phyloP scores from a whole-genome alignment of 2,113 vertebrate genomes.

The Acanthochromis polyacanthus region DNA sequence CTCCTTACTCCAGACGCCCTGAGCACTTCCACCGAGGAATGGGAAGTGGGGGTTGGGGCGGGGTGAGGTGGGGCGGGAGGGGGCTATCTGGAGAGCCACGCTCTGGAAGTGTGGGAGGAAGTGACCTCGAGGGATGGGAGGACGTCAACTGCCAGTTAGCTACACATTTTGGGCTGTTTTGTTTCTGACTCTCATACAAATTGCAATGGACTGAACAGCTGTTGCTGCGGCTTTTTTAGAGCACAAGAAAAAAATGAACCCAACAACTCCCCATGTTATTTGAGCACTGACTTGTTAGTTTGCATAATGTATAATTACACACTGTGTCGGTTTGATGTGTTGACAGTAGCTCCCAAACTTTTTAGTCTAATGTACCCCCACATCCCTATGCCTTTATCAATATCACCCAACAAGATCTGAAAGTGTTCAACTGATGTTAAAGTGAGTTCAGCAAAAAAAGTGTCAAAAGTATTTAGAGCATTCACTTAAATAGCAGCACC shows the following conservation, averaged over 20 bases:
- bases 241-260: not conserved
- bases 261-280: not conserved
- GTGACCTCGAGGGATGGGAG: constrained; percentile 55
- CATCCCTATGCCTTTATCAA: too few species aligned
- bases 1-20: constrained; percentile 62
- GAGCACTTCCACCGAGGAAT: constrained; percentile 69
- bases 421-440: too few species aligned
- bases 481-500: too few species aligned
- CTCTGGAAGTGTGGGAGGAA: constrained; percentile 56
- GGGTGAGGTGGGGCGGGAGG: not conserved
- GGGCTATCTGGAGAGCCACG: constrained; percentile 36
- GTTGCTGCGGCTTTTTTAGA: constrained; percentile 30
- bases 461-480: too few species aligned
- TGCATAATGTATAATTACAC: not conserved
- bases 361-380: too few species aligned
- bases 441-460: too few species aligned
- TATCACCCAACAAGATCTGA: too few species aligned
- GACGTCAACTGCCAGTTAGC: constrained; percentile 66
- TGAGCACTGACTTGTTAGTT: constrained; percentile 10
- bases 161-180: constrained; percentile 54
- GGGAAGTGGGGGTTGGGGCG: constrained; percentile 3
- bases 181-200: constrained; percentile 55
- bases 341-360: not conserved
- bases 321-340: not conserved
- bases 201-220: constrained; percentile 50